phyloP scores from a whole-genome alignment of 2,113 vertebrate genomes.

The Apaloderma vittatum region DNA sequence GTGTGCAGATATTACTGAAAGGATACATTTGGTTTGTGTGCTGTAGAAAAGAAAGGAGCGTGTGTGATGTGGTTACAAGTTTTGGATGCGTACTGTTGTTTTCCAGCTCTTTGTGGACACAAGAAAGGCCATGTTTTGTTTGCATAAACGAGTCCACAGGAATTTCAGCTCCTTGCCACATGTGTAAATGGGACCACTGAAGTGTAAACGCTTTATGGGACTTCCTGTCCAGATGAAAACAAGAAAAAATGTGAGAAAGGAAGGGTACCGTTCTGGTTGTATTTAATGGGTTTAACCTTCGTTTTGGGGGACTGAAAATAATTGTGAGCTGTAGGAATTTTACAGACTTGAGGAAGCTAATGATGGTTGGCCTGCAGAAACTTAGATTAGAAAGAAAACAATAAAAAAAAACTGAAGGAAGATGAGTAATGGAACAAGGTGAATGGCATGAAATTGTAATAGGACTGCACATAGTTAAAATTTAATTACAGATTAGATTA shows the following conservation, averaged over 20 bases:
- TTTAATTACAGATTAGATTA: background rate
- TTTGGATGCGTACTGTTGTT: accelerated
- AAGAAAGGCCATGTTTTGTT: background rate
- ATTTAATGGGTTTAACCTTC: background rate
- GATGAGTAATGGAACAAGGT: background rate
- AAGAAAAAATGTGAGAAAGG: background rate
- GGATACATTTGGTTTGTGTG: background rate
- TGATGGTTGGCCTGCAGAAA: background rate
- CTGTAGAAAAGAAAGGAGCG: background rate
- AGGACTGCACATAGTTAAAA: background rate
- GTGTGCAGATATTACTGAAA: background rate
- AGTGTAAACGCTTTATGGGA: background rate
- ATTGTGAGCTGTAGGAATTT: background rate
- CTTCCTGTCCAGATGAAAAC: background rate
- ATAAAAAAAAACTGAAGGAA: background rate
- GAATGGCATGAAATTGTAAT: background rate
- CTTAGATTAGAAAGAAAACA: background rate
- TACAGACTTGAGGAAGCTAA: background rate
- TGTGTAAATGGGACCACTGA: background rate
- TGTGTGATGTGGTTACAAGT: background rate
- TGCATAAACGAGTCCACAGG: background rate
- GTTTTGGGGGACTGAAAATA: background rate
- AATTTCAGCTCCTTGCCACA: background rate
- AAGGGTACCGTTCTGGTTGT: background rate
- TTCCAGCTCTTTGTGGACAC: background rate